Base-by-base conservation (phyloP, 37 sponge, comb jelly and placozoan species). In the Cladorhizidae sp. region DNA sequence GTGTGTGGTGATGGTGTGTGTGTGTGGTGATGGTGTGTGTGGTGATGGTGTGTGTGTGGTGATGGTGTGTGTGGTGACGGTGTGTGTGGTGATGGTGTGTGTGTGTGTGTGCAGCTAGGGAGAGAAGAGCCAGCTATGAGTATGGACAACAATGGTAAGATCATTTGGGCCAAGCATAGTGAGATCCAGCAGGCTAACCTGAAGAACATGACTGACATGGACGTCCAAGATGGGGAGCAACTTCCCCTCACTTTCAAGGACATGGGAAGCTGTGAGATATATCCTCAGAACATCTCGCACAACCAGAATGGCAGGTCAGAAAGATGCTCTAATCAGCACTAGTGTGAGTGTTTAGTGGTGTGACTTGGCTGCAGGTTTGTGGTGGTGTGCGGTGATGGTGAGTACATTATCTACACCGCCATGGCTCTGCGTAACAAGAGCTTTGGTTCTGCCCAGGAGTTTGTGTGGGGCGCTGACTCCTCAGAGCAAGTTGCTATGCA, bases 371-470 rank as follows among this genome's bases (percentile, higher is more conserved):
- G 8, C 70, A 93, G 99, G 83, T 98, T 98, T 81, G 96, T 98
- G 69, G 93, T 90, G 50, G 94, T 98, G 61, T 98, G 99, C 82
- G 99, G 99, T 28, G 99, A 98, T 74, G 99, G 99, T 3, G 99
- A 98, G 93, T 98, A 98, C 90, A 98, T 98, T 70, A 98, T 98
- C 78, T 95, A 95, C 88, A 98, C 99, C 3, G 96, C 99, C 49
- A 96, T 98, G 96, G 99, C 99, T 0, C 88, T 96, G 64, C 72
- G 99, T 31, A 98, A 95, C 92, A 98, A 98, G 92, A 84, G 89
- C 80, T 98, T 90, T 76, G 99, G 99, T 0, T 75, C 78, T 64
- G 98, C 92, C 21, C 92, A 95, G 76, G 98, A 98, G 85, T 98
- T 98, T 83, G 95, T 95, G 43, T 98, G 98, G 98, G 95, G 94